Conservation (phyloP, 2,113 vertebrate species). For the Callipepla squamata region DNA sequence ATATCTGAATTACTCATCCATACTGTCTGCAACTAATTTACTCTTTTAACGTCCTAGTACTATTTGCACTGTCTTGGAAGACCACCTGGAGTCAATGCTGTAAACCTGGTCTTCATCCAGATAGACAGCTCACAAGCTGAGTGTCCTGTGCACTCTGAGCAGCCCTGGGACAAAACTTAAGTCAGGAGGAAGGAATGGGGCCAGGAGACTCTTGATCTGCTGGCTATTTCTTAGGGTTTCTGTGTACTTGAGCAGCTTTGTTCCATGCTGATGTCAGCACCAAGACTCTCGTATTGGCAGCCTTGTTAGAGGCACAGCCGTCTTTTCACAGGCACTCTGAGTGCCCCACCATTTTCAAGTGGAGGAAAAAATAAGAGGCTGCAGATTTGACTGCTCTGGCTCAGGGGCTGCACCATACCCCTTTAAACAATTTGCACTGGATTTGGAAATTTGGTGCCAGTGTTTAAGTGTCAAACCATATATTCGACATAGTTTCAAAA, state of each 20-base stretch:
- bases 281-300: background rate
- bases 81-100: background rate
- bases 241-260: background rate
- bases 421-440: background rate
- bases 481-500: background rate
- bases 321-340: background rate
- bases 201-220: rapidly evolving
- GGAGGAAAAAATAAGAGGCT: background rate
- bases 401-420: background rate
- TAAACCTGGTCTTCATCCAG: background rate
- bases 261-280: background rate
- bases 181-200: background rate
- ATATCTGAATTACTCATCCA: background rate
- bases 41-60: background rate
- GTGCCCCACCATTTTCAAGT: background rate
- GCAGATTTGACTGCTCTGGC: background rate
- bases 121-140: background rate
- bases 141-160: background rate
- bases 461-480: background rate
- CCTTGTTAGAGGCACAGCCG: background rate
- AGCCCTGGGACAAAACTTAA: background rate
- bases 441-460: background rate
- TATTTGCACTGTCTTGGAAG: background rate
- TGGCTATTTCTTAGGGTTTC: background rate
- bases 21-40: background rate